Evolutionary conservation across 2,888 invertebrate genomes (phyloP), one percentile per base, ranked within the genome.

Genomic region (Cylindroiulus punctatus): DNA sequence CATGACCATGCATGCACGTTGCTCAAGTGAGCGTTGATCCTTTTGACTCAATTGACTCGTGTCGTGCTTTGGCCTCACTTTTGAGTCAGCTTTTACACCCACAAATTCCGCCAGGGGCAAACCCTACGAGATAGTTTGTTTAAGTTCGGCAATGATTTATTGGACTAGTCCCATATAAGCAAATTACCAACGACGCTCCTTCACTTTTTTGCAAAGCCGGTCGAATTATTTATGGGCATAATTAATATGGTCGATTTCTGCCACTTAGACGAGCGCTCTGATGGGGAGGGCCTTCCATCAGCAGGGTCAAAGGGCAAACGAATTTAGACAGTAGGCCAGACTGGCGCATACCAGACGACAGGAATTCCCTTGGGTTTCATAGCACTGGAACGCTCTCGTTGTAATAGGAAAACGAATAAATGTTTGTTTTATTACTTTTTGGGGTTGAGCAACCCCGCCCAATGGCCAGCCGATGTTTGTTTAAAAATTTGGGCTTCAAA

Each of bases 131-230:
- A 44, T 52, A 52, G 52, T 19, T 52, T 52, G 52, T 52, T 52
- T 52, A 52, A 52, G 52, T 52, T 52, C n/a, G 52, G 7, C 14
- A 52, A n/a, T 52, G 52, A 52, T 52, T 52, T 52, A 52, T 52
- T 52, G 52, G 52, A 52, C 52, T 52, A n/a, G n/a, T 19, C 52
- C n/a, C 52, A 52, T n/a, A 52, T 52, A 52, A 52, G 52, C 52
- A 52, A 52, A 52, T 52, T 52, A 52, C 52, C n/a, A 52, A 52
- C n/a, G 52, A n/a, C 52, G 52, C 52, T 52, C 52, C 52, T 52
- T 52, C 12, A 12, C 10, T 44, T 52, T 52, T 52, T 52, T 52
- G 52, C n/a, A 52, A 52, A 52, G 52, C n/a, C 19, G 52, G 52
- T 52, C n/a, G 52, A 52, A 52, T 52, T 52, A 52, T 52, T 52